These are phyloP conservation scores for Malurus elegans DNA, from an alignment of 2,113 vertebrate genomes.

Conservation along the genomic window DNA sequence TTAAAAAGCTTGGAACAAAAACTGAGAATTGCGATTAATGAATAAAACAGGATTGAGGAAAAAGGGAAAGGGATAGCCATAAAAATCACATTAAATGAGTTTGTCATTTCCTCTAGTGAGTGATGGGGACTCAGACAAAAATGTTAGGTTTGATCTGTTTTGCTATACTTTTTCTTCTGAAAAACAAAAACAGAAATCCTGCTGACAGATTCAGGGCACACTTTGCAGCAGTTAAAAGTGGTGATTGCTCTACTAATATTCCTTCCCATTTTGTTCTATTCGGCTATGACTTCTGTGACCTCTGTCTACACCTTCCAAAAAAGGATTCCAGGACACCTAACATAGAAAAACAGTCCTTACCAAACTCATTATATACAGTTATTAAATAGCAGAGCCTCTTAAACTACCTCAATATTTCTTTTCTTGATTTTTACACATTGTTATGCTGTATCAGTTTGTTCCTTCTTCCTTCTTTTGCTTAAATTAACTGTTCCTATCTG, in stretches of 20 bases:
- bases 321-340: slow-evolving; percentile 67
- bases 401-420: background rate
- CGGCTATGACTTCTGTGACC: slow-evolving; percentile 59
- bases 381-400: background rate
- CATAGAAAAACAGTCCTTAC: background rate
- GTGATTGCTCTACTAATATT: slow-evolving; percentile 40
- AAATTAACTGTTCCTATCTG: background rate
- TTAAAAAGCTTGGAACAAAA: slow-evolving; percentile 12
- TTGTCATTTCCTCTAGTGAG: slow-evolving; percentile 58
- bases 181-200: slow-evolving; percentile 62
- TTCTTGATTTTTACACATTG: background rate
- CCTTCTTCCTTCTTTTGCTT: background rate
- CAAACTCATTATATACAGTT: background rate
- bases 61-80: slow-evolving; percentile 13
- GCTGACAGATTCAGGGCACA: slow-evolving; percentile 76
- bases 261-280: slow-evolving; percentile 51
- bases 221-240: slow-evolving; percentile 56
- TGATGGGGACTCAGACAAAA: slow-evolving; percentile 53
- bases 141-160: slow-evolving; percentile 60
- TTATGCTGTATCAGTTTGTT: background rate
- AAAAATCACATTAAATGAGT: slow-evolving; percentile 38
- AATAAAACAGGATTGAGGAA: slow-evolving; percentile 34
- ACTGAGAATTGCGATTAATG: slow-evolving; percentile 6
- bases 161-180: slow-evolving; percentile 56
- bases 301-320: slow-evolving; percentile 72